Evolutionary conservation across 2,888 invertebrate species (phyloP).

Genomic region (Schizaphis graminum): DNA sequence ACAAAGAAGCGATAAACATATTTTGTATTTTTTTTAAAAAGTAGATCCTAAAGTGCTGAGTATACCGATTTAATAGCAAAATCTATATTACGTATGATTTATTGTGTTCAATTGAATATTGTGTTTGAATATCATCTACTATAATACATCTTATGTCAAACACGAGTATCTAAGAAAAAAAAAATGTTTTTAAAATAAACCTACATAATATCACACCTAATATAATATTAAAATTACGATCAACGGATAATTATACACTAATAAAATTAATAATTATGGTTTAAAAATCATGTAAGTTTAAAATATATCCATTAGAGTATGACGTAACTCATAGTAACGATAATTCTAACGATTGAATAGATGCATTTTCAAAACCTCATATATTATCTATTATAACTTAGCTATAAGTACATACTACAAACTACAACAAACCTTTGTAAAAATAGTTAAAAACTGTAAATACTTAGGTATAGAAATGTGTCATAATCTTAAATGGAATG

Average conservation of each 20-base stretch:
- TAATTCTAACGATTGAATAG: background rate
- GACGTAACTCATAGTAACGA: no score
- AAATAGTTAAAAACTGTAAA: no score
- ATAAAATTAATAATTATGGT: background rate
- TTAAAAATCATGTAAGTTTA: background rate
- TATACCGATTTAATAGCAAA: background rate
- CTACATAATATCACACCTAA: background rate
- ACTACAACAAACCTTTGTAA: no score
- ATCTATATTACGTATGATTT: background rate
- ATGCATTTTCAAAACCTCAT: background rate
- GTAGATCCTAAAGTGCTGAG: background rate
- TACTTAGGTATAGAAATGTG: no score
- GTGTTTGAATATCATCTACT: background rate
- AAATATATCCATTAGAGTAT: no score
- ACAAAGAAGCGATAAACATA: background rate
- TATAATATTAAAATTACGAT: background rate
- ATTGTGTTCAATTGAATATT: background rate
- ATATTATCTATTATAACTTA: background rate
- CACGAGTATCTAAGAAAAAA: background rate
- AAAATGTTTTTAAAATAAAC: background rate
- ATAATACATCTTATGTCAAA: background rate
- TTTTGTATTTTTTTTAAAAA: background rate
- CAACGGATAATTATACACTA: background rate
- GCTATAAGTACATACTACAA: no score
- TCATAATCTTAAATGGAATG: no score